Base-by-base conservation (phyloP, 2,797 vertebrate species). In the Paguma larvata region DNA sequence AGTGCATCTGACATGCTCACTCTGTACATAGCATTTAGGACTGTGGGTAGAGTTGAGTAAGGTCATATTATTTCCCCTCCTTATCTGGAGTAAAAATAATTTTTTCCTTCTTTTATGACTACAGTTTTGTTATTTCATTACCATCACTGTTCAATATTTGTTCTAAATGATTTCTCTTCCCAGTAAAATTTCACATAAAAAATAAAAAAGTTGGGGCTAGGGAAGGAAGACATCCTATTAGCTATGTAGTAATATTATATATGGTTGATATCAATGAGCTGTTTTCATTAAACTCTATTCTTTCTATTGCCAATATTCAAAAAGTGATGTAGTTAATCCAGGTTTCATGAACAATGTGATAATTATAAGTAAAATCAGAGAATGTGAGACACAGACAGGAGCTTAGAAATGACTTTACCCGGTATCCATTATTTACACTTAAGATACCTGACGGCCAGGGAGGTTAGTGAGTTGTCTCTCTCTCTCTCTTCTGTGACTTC, bases 61-160 rank as follows among this genome's bases (percentile, higher is more conserved):
- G 13, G 62, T 1, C 38, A 12, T 62, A 62, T 95, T 78, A 23
- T 89, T 82, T 51, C 72, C 38, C n/a, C 84, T 72, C 70, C 27
- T 82, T 72, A 27, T 46, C 4, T 94, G 23, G 78, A 68, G n/a
- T 78, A 68, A 93, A 96, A 94, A n/a, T 83, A 73, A n/a, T 51
- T 80, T 6, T 70, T 97, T 85, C 88, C 68, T 88, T 68, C 75
- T 91, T 94, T 94, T 56, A 63, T 93, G 51, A 93, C 9, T 5
- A 34, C 18, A 85, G 48, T 63, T 87, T 83, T 72, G 25, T 97
- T 92, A 78, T 46, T 65, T 94, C 38, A 46, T 91, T 92, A 51
- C 25, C 48, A 77, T 95, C 87, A 75, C 11, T 65, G 53, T 94
- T 85, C 53, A 68, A 15, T 79, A 85, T 92, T 75, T 95, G 14